These are phyloP conservation scores for Liolophura sinensis DNA, from an alignment of 1,140 invertebrate genomes.

Conservation along the genomic window DNA sequence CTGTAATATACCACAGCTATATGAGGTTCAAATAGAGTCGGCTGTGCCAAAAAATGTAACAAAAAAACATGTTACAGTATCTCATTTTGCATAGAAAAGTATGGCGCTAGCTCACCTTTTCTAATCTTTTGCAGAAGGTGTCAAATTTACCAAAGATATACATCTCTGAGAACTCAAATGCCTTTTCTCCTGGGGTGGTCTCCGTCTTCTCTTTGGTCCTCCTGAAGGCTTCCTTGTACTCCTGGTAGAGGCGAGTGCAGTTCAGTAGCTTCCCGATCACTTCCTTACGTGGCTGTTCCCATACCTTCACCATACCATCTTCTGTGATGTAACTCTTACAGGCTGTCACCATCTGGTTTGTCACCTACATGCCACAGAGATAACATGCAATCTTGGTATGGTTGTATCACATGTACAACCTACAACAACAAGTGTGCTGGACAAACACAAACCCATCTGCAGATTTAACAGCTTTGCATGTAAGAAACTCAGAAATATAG, in stretches of 20 bases:
- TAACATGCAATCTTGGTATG: background rate
- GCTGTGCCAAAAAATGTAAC: too few species aligned
- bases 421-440: background rate
- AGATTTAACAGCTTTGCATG: too few species aligned
- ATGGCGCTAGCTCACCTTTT: slow-evolving; percentile 61
- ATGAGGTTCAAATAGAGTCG: too few species aligned
- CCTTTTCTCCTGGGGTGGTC: slow-evolving; percentile 65
- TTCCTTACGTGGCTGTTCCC: slow-evolving; percentile 76
- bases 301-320: slow-evolving; percentile 81
- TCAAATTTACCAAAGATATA: slow-evolving; percentile 96
- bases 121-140: slow-evolving; percentile 82
- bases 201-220: slow-evolving; percentile 58
- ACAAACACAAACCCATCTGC: background rate
- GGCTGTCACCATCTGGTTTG: slow-evolving; percentile 94
- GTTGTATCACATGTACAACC: background rate
- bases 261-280: slow-evolving; percentile 79
- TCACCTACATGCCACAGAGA: slow-evolving; percentile 68
- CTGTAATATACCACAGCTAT: too few species aligned
- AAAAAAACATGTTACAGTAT: background rate
- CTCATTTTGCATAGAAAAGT: background rate
- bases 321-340: slow-evolving; percentile 89
- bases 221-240: slow-evolving; percentile 64
- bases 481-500: too few species aligned
- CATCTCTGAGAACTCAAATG: slow-evolving; percentile 89
- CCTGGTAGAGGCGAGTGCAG: slow-evolving; percentile 79